Percentiles rank a stretch among this genome's conserved stretches.
phyloP scores from a whole-genome alignment of 2,888 invertebrate genomes.

The Trichopria drosophilae region DNA sequence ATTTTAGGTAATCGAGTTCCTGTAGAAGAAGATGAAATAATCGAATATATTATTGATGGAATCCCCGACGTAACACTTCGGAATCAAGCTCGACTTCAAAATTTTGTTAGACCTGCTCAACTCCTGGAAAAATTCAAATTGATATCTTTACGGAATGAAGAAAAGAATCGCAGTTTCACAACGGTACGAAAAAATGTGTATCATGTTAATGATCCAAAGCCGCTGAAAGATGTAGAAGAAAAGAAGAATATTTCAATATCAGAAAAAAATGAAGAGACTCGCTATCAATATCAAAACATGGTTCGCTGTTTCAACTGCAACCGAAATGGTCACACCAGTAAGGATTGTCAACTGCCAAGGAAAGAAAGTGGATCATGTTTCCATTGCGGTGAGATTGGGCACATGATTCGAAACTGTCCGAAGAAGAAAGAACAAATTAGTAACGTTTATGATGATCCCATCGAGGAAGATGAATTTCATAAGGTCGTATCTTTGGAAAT shows the following conservation, averaged over 20 bases:
- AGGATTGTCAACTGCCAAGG: not conserved
- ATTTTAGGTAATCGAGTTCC: conserved; percentile 26
- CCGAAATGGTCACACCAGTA: not conserved
- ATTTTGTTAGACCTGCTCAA: conserved; percentile 9
- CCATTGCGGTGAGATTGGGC: not conserved
- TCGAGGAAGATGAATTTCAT: no score
- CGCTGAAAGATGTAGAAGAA: not conserved
- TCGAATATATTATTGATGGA: conserved; percentile 27
- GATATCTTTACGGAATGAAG: no score
- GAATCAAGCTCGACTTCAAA: conserved; percentile 24
- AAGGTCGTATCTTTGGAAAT: no score
- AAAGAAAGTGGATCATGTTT: conserved; percentile 3
- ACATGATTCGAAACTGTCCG: not conserved
- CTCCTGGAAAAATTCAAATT: no score
- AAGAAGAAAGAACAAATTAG: no score
- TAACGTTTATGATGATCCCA: no score
- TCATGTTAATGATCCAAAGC: not conserved
- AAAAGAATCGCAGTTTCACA: no score
- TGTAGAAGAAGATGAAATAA: conserved; percentile 19
- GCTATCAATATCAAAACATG: not conserved
- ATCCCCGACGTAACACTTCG: conserved; percentile 23
- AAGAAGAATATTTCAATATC: not conserved
- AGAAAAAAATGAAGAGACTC: not conserved
- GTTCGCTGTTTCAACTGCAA: conserved; percentile 7
- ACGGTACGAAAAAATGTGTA: no score